A percentile compares a stretch with the other conserved stretches of the same genome.
These are phyloP conservation scores for Hirtodrosophila confusa DNA, from an alignment of 2,888 invertebrate genomes.

Conservation along the genomic window DNA sequence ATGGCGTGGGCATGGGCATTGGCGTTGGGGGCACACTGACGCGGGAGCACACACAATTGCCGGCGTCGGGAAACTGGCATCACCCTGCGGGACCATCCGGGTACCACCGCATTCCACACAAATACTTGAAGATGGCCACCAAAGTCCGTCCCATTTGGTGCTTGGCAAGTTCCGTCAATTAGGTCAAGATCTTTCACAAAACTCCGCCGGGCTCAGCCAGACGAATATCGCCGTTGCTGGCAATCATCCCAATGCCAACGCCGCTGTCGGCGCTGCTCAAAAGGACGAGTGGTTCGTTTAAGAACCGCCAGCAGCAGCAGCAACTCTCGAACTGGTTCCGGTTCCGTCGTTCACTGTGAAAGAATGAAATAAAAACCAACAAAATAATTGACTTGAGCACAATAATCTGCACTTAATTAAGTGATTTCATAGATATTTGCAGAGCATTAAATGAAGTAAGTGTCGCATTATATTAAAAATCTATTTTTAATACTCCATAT, in stretches of 20 bases:
- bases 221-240: slow-evolving; percentile 75
- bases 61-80: slow-evolving; percentile 96
- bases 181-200: slow-evolving; percentile 86
- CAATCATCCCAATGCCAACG: slow-evolving; percentile 80
- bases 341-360: slow-evolving; percentile 42
- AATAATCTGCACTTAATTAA: slow-evolving; percentile 75
- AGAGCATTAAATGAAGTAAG: slow-evolving; percentile 84
- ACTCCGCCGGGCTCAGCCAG: slow-evolving; percentile 76
- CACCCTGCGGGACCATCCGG: slow-evolving; percentile 93
- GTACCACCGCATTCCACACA: slow-evolving; percentile 85
- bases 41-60: slow-evolving; percentile 86
- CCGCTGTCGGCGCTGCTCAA: slow-evolving; percentile 86
- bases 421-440: slow-evolving; percentile 81
- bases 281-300: slow-evolving; percentile 97
- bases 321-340: slow-evolving; percentile 19
- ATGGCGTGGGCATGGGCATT: slow-evolving; percentile 64
- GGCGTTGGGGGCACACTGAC: slow-evolving; percentile 85
- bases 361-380: slow-evolving; percentile 48
- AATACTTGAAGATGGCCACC: slow-evolving; percentile 87
- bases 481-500: neutral
- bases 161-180: slow-evolving; percentile 92
- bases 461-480: neutral
- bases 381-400: slow-evolving; percentile 69
- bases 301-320: slow-evolving; percentile 9
- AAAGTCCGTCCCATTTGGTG: slow-evolving; percentile 96